phyloP scores from a whole-genome alignment of 2,797 vertebrate species.

The Rhinoraja longicauda region DNA sequence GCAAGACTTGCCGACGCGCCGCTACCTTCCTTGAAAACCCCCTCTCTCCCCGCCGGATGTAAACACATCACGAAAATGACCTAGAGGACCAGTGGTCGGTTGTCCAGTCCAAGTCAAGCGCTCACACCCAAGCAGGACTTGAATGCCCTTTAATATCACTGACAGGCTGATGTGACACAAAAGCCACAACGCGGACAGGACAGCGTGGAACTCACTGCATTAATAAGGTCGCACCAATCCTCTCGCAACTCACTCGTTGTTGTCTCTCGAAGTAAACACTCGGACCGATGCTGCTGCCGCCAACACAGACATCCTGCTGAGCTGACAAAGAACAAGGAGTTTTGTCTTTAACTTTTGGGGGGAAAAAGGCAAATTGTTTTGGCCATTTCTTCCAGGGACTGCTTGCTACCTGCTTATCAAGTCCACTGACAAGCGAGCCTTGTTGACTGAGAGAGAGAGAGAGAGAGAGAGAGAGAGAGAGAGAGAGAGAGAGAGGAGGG shows the following conservation, averaged over 20 bases:
- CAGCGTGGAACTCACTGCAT: neutral
- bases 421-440: neutral
- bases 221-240: neutral
- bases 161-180: slow-evolving; percentile 16
- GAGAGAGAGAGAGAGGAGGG: too few relatives aligned
- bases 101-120: slow-evolving; percentile 46
- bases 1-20: slow-evolving; percentile 50
- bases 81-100: slow-evolving; percentile 56
- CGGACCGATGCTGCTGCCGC: neutral
- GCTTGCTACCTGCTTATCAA: neutral
- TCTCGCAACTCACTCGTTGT: neutral
- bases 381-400: neutral
- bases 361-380: slow-evolving; percentile 16
- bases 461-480: neutral
- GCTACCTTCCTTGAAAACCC: slow-evolving; percentile 46
- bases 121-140: slow-evolving; percentile 6
- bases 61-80: slow-evolving; percentile 57
- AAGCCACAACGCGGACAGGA: neutral
- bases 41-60: slow-evolving; percentile 48
- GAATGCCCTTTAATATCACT: slow-evolving; percentile 19
- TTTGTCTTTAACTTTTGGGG: neutral
- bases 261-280: neutral
- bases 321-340: neutral
- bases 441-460: neutral
- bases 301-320: neutral